Evolutionary conservation across 2,888 invertebrate species (phyloP).

Genomic region (Siphlonurus alternatus): DNA sequence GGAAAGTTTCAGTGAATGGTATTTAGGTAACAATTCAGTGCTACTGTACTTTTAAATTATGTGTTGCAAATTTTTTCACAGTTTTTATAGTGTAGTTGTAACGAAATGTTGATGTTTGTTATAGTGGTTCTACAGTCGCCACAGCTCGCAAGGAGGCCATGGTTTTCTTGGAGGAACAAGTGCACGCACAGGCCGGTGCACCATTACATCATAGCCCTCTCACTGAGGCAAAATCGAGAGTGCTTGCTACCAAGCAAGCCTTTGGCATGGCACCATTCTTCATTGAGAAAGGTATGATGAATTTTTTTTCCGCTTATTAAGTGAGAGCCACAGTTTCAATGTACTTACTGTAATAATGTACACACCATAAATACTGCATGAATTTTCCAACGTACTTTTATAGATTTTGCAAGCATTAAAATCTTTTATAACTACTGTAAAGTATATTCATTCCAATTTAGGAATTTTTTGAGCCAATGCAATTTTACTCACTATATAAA

Average conservation of each 20-base stretch:
- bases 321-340: too few relatives aligned
- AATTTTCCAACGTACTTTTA: background rate
- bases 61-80: too few relatives aligned
- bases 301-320: too few relatives aligned
- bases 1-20: too few relatives aligned
- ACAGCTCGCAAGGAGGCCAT: background rate
- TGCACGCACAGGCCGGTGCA: background rate
- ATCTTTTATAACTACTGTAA: too few relatives aligned
- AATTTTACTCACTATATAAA: too few relatives aligned
- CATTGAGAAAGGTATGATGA: conserved; percentile 35
- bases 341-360: background rate
- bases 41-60: too few relatives aligned
- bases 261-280: conserved; percentile 61
- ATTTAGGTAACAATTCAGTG: too few relatives aligned
- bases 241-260: background rate
- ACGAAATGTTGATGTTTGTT: background rate
- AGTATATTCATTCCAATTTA: too few relatives aligned
- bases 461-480: too few relatives aligned
- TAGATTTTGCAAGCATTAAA: background rate
- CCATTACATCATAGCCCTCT: background rate
- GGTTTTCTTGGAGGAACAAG: background rate
- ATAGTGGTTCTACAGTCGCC: background rate
- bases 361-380: background rate
- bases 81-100: conserved; percentile 4
- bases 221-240: background rate